Conservation (phyloP, 2,888 invertebrate species). For the Loripinus fragilis region DNA sequence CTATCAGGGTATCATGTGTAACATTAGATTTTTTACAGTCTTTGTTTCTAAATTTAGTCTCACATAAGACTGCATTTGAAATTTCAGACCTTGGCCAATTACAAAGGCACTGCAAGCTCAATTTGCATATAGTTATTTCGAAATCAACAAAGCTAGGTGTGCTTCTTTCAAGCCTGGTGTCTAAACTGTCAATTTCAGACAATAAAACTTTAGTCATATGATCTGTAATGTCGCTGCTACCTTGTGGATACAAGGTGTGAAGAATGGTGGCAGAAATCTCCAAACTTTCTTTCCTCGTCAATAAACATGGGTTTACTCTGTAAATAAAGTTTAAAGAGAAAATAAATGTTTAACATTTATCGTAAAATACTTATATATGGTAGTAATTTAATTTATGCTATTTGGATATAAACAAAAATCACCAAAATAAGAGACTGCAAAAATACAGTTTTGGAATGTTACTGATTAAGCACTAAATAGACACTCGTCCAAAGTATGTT, state of each 20-base stretch:
- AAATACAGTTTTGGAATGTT: too few relatives aligned
- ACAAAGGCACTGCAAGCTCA: constrained; percentile 23
- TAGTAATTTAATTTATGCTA: too few relatives aligned
- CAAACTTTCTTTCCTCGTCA: constrained; percentile 67
- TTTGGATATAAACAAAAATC: too few relatives aligned
- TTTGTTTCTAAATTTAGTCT: too few relatives aligned
- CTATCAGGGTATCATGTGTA: too few relatives aligned
- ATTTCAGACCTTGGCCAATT: background rate
- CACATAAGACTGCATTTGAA: too few relatives aligned
- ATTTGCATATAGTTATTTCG: constrained; percentile 47
- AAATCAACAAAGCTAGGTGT: constrained; percentile 65
- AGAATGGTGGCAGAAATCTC: constrained; percentile 53
- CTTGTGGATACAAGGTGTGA: background rate
- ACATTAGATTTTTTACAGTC: too few relatives aligned
- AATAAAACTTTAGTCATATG: constrained; percentile 16
- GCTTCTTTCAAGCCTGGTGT: constrained; percentile 35
- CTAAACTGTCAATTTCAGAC: constrained; percentile 30
- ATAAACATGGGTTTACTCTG: constrained; percentile 66
- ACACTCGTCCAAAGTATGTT: too few relatives aligned
- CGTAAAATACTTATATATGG: too few relatives aligned
- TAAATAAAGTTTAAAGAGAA: constrained; percentile 32
- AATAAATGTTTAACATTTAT: background rate
- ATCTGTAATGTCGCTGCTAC: background rate
- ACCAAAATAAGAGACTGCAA: too few relatives aligned
- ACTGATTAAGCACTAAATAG: too few relatives aligned